phyloP scores from a whole-genome alignment of 2,888 invertebrate species.

The Parapristionchus giblindavisi region DNA sequence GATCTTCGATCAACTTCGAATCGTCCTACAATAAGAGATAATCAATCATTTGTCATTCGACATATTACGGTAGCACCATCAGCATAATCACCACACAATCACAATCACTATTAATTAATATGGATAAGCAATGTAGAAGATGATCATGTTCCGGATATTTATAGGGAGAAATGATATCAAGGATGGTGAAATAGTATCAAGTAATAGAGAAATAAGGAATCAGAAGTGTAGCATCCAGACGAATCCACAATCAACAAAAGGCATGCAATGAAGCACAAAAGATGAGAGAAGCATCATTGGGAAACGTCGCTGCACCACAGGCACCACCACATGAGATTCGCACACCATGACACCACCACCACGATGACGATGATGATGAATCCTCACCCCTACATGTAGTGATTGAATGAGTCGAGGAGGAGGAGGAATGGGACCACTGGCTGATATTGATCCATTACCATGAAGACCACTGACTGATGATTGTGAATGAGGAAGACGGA shows the following conservation, averaged over 20 bases:
- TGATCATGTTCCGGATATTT: too few species aligned
- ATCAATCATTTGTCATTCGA: background rate
- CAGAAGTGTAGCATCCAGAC: too few species aligned
- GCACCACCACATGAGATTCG: background rate
- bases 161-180: too few species aligned
- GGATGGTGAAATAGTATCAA: too few species aligned
- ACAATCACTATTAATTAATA: too few species aligned
- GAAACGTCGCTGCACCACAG: background rate
- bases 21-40: slow-evolving; percentile 18
- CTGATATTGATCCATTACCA: background rate
- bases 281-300: background rate
- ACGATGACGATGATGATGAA: background rate
- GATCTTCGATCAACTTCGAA: slow-evolving; percentile 19
- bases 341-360: slow-evolving; percentile 36
- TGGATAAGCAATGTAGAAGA: too few species aligned
- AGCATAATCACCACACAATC: too few species aligned
- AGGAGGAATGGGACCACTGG: slow-evolving; percentile 40
- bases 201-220: too few species aligned
- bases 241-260: too few species aligned
- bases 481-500: slow-evolving; percentile 6
- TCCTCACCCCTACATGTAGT: background rate
- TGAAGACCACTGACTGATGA: slow-evolving; percentile 30
- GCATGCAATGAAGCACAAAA: background rate
- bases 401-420: slow-evolving; percentile 45
- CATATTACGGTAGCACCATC: background rate